phyloP scores from a whole-genome alignment of 2,113 vertebrate species.

The Mastomys coucha region DNA sequence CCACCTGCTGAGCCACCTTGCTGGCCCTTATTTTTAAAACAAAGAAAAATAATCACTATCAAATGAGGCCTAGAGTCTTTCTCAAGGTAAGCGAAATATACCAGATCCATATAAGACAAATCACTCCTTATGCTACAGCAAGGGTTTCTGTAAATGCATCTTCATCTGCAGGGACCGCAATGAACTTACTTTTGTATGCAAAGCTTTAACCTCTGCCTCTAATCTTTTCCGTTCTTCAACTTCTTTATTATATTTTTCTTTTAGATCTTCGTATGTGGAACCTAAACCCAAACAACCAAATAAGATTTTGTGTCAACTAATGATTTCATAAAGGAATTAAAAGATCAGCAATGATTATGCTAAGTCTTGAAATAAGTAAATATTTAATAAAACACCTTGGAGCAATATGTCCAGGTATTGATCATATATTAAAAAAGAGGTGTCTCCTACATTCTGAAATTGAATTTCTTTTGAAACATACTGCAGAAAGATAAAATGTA shows the following conservation, averaged over 20 bases:
- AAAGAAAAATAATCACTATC: background rate
- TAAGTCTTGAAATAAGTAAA: background rate
- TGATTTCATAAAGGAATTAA: slow-evolving; percentile 21
- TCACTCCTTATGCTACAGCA: background rate
- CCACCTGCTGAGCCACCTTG: background rate
- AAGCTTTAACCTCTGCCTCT: slow-evolving; percentile 90
- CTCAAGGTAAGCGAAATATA: background rate
- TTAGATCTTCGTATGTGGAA: slow-evolving; percentile 90
- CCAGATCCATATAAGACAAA: background rate
- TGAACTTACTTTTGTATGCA: slow-evolving; percentile 90
- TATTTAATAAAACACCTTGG: background rate
- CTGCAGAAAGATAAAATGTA: background rate
- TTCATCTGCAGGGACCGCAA: background rate
- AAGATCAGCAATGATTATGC: background rate
- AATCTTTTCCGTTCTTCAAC: slow-evolving; percentile 92
- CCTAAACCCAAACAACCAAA: slow-evolving; percentile 84
- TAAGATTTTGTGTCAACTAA: background rate
- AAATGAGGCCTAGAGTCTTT: background rate
- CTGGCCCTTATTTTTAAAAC: background rate
- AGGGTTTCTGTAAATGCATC: background rate
- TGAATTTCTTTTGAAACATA: slow-evolving; percentile 13
- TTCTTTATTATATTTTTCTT: slow-evolving; percentile 93
- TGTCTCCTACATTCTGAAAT: slow-evolving; percentile 8
- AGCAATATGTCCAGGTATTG: background rate
- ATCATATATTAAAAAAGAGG: background rate